A percentile compares a stretch with the other conserved stretches of the same genome.
These are phyloP conservation scores for Entosphenus tridentatus DNA, from an alignment of 2,113 vertebrate species.

Conservation along the genomic window DNA sequence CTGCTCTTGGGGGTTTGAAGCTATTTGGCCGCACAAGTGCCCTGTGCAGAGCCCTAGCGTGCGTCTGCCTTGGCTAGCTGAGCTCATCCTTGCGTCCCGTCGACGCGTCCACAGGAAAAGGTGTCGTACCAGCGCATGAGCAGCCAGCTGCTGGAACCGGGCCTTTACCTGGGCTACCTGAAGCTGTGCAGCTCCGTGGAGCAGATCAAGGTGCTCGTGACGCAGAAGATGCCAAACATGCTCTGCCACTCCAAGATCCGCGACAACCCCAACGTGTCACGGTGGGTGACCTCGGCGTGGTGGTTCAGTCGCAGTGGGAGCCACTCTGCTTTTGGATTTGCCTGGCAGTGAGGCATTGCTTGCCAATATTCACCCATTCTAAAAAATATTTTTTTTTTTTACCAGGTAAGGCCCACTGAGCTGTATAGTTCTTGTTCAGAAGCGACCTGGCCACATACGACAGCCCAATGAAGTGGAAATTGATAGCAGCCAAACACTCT, in stretches of 20 bases:
- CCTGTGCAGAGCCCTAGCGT: too few species aligned
- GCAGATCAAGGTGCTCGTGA: constrained; percentile 78
- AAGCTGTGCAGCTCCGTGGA: constrained; percentile 95
- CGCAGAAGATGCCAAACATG: constrained; percentile 60
- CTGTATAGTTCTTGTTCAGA: neutral
- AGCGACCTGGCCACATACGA: neutral
- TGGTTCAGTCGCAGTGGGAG: neutral
- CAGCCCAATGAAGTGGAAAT: too few species aligned
- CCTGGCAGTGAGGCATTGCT: neutral
- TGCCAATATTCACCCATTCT: neutral
- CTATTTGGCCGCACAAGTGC: too few species aligned
- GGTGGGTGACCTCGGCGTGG: constrained; percentile 21
- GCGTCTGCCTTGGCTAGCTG: too few species aligned
- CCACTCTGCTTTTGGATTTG: neutral
- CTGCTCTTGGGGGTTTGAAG: too few species aligned
- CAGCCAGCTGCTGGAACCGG: constrained; percentile 43
- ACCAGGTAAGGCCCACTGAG: neutral
- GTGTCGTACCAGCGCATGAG: constrained; percentile 62
- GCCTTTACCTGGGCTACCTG: constrained; percentile 72
- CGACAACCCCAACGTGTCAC: constrained; percentile 67
- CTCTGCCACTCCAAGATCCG: constrained; percentile 58
- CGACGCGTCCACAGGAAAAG: constrained; percentile 35
- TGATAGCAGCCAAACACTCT: too few species aligned
- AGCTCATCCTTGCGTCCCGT: constrained; percentile 30
- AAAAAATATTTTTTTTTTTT: neutral